Evolutionary conservation across 2,888 invertebrate genomes (phyloP), one percentile per base, ranked within the genome.

Genomic region (Rhaphigaster nebulosa): DNA sequence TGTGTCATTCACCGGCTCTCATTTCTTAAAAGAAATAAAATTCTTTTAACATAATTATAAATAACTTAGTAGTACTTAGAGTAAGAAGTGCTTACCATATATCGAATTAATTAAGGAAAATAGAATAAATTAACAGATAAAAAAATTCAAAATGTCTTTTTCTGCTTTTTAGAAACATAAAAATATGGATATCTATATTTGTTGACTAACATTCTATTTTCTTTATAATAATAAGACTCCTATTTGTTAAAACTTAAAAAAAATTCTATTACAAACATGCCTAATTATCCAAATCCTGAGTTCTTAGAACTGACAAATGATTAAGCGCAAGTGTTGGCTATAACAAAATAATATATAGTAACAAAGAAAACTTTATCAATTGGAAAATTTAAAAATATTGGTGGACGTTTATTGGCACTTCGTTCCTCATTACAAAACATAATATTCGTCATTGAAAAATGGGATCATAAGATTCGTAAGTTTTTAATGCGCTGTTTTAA

Each of bases 371-470:
- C 8, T 52, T 80, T 52, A 50, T n/a, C 4, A 60, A 89, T 50
- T 34, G 65, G 56, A 89, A 89, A n/a, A 56, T 52, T 84, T 52
- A 90, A 90, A 84, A 84, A 84, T 84, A 70, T 87, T 84, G 84
- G 90, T 90, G 90, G 90, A 90, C 90, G 90, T 90, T 90, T 89
- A 89, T 90, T 90, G 90, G 90, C 90, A 90, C 90, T 90, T 90
- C 90, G 87, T 90, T 87, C 87, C 87, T 90, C 90, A 84, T 90
- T 84, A 56, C 50, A 45, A 84, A 84, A 84, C 84, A 84, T 15
- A 84, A 84, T 50, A 76, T 89, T 89, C 76, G 65, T 89, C 89
- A 65, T 70, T 76, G 18, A 26, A 76, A 76, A 89, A 84, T 84
- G 84, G 84, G 84, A 84, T 84, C n/a, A 84, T 84, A 45, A 84